Conservation (phyloP, 2,113 vertebrate genomes). For the Poecile atricapillus region DNA sequence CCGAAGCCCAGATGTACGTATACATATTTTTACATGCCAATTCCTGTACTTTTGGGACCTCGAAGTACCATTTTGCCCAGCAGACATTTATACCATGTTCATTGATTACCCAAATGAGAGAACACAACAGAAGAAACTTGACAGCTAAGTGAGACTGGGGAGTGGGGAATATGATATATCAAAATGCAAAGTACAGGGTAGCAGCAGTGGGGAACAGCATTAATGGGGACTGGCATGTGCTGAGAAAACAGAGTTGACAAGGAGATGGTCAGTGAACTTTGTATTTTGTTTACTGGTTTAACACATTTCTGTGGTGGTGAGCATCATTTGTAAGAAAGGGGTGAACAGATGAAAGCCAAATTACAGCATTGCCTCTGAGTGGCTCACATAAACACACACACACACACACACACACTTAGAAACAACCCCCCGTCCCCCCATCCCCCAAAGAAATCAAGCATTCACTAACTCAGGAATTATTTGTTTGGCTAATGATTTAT, state of each 20-base stretch:
- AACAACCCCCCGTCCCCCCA: not conserved
- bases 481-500: not conserved
- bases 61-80: conserved; percentile 43
- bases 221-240: not conserved
- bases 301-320: not conserved
- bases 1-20: not conserved
- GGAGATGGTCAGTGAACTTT: conserved; percentile 1
- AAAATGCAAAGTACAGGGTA: conserved; percentile 19
- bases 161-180: not conserved
- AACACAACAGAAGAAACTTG: not conserved
- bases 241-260: conserved; percentile 42
- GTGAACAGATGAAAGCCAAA: conserved; percentile 25
- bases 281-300: conserved; percentile 44
- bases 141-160: not conserved
- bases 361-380: conserved; percentile 38
- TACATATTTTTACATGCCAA: not conserved
- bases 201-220: not conserved
- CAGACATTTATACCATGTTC: conserved; percentile 34
- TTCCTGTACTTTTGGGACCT: conserved; percentile 20
- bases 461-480: conserved; percentile 20
- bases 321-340: not conserved
- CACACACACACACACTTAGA: not conserved
- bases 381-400: not conserved
- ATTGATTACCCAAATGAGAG: conserved; percentile 49
- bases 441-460: not conserved